Percentiles rank a stretch among this genome's conserved stretches.
These are phyloP conservation scores for Matsumurasca onukii DNA, from an alignment of 1,140 invertebrate genomes.

Conservation along the genomic window DNA sequence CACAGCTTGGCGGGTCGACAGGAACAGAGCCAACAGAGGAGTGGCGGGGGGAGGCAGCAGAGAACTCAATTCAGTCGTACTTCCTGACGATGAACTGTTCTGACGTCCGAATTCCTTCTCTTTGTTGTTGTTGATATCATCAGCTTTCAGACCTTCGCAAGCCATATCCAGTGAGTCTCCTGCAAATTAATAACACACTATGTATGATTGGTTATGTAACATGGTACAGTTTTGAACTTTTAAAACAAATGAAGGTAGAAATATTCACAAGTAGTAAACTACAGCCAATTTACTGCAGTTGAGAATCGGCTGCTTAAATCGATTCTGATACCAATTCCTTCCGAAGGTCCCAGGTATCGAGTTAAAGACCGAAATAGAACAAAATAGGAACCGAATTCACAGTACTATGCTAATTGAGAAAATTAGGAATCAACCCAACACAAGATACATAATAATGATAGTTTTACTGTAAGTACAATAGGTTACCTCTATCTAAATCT, in stretches of 20 bases:
- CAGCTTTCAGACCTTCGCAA: constrained; percentile 16
- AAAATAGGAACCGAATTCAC: too few relatives aligned
- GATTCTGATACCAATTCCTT: too few relatives aligned
- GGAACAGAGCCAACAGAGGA: constrained; percentile 61
- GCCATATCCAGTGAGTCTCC: background rate
- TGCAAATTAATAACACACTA: background rate
- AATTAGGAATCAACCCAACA: too few relatives aligned
- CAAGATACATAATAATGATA: too few relatives aligned
- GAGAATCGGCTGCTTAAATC: too few relatives aligned
- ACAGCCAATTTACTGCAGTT: too few relatives aligned
- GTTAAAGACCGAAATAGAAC: too few relatives aligned
- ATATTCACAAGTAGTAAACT: too few relatives aligned
- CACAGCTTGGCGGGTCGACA: constrained; percentile 49
- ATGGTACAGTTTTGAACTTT: background rate
- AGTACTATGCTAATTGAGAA: too few relatives aligned
- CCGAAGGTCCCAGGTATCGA: too few relatives aligned
- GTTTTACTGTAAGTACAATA: too few relatives aligned
- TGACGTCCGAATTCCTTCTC: constrained; percentile 18
- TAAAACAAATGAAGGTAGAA: background rate
- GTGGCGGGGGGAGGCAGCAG: constrained; percentile 60
- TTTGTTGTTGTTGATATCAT: constrained; percentile 36
- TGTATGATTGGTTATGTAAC: too few relatives aligned
- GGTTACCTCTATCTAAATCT: constrained; percentile 9
- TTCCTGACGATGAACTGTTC: constrained; percentile 52
- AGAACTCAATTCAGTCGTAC: constrained; percentile 61